These are phyloP conservation scores for Polietes domitor DNA, from an alignment of 2,888 invertebrate species.

Conservation along the genomic window DNA sequence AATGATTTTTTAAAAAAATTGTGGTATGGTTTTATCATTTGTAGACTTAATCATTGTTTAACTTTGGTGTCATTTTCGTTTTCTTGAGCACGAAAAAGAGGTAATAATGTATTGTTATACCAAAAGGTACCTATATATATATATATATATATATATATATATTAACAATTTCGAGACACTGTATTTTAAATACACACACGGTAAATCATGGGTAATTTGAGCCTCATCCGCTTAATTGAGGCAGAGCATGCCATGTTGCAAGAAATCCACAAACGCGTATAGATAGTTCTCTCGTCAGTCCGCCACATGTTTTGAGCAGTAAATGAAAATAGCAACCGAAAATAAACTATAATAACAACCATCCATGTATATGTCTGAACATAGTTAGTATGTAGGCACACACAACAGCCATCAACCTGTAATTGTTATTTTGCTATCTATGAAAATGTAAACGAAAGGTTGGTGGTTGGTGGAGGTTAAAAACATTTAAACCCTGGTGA, in stretches of 20 bases:
- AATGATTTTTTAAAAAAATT: too few species aligned
- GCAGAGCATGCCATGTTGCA: slow-evolving; percentile 17
- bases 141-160: too few species aligned
- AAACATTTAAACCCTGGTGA: neutral
- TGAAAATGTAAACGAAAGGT: neutral
- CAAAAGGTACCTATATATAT: too few species aligned
- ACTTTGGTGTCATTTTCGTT: too few species aligned
- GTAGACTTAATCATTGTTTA: too few species aligned
- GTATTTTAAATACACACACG: neutral
- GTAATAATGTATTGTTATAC: too few species aligned
- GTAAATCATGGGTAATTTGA: slow-evolving; percentile 52
- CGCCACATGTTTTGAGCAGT: neutral
- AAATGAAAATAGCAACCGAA: slow-evolving; percentile 5
- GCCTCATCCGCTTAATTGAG: slow-evolving; percentile 52
- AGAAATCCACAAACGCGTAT: neutral
- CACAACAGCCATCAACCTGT: neutral
- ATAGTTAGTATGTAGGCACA: neutral
- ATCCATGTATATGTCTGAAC: too few species aligned
- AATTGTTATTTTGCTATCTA: neutral
- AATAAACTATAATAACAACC: neutral
- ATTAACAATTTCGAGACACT: neutral
- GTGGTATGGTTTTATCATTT: too few species aligned
- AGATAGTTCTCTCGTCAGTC: neutral
- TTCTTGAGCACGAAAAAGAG: too few species aligned
- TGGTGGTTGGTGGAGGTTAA: neutral